Evolutionary conservation across 2,888 invertebrate species (phyloP).

Genomic region (Tipula unca): DNA sequence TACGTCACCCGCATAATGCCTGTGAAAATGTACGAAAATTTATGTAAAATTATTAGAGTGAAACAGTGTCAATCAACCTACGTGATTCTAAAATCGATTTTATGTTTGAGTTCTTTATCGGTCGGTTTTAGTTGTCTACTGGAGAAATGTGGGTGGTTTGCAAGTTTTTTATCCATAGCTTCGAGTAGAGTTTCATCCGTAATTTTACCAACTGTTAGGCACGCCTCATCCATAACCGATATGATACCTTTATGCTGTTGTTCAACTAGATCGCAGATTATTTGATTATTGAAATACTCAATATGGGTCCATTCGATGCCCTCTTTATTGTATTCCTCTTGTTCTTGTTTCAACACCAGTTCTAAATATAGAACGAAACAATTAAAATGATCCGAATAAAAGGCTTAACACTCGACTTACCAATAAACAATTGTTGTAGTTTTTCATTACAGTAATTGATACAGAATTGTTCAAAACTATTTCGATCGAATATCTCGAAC

Average conservation of each 20-base stretch:
- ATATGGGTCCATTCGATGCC: slow-evolving; percentile 94
- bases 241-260: slow-evolving; percentile 84
- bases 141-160: slow-evolving; percentile 80
- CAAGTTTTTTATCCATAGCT: slow-evolving; percentile 85
- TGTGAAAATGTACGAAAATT: not conserved
- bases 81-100: slow-evolving; percentile 70
- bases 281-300: slow-evolving; percentile 91
- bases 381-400: slow-evolving; percentile 15
- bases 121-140: slow-evolving; percentile 75
- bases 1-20: slow-evolving; percentile 94
- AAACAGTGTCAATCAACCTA: not conserved
- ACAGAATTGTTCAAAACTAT: slow-evolving; percentile 98
- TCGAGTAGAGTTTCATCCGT: slow-evolving; percentile 77
- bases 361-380: slow-evolving; percentile 48
- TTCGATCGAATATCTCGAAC: slow-evolving; percentile 94
- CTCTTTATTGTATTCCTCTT: slow-evolving; percentile 92
- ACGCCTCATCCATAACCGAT: slow-evolving; percentile 95
- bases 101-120: slow-evolving; percentile 71
- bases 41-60: slow-evolving; percentile 29
- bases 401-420: slow-evolving; percentile 43
- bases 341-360: slow-evolving; percentile 93
- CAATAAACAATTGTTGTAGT: slow-evolving; percentile 93
- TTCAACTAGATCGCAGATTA: slow-evolving; percentile 93
- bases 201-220: slow-evolving; percentile 89
- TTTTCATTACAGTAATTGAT: slow-evolving; percentile 99